Base-by-base conservation (phyloP, 2,113 vertebrate genomes). In the Centropristis striata region DNA sequence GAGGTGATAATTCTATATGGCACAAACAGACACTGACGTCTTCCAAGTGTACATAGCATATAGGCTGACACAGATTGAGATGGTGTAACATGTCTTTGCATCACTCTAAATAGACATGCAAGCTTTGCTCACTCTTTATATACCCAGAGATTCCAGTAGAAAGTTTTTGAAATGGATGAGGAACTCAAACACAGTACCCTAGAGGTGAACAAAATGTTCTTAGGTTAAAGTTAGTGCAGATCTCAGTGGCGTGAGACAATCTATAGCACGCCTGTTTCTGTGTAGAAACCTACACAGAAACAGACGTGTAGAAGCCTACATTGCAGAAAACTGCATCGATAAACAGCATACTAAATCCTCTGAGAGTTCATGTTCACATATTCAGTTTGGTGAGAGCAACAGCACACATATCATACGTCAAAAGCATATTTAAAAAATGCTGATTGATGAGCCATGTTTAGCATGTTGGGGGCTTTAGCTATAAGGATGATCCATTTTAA, bases 1-100 rank as follows among this genome's bases (percentile, higher is more conserved):
- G 81, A 91, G 90, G 90, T 93, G 91, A 90, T 78, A 90, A 87
- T 86, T 93, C 88, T 88, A 91, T 91, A 92, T 88, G 85, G 92
- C 93, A 89, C 86, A 92, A 92, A 94, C 90, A 92, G 83, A 91
- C 76, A 85, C 66, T 21, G 66, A 60, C 76, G 68, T 80, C 80
- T 87, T 90, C 87, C 89, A 90, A 93, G 86, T 90, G 82, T 89
- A 79, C 85, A 90, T 86, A 87, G 84, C 90, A 88, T 88, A 89
- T 89, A 92, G 83, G 75, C 85, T 83, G 78, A 90, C 88, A 88
- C 91, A 93, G 92, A 92, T 88, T 92, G 91, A 88, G 86, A 90
- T 59, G 85, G 78, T 83, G 80, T 74, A 83, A 90, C 57, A 59
- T 83, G 82, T 85, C 60, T 88, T 70, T 64, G 54, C 87, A 66